Evolutionary conservation across 2,113 vertebrate genomes (phyloP).

Genomic region (Bothrops jararaca): DNA sequence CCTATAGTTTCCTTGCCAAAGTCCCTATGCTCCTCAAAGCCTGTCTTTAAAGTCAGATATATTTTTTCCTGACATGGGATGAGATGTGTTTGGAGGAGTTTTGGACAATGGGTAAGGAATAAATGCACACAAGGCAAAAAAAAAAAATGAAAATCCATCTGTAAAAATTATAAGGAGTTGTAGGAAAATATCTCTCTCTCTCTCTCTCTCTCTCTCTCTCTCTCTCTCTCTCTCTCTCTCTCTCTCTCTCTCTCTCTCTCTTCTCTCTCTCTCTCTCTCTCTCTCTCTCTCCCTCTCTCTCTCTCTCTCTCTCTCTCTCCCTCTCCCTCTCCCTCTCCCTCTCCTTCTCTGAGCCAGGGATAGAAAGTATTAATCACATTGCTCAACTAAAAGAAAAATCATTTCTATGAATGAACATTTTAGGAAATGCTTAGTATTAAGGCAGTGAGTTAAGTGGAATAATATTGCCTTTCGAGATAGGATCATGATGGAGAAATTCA

Average conservation of each 20-base stretch:
- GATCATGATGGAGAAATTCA: slow-evolving; percentile 16
- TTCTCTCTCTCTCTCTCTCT: background rate
- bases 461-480: background rate
- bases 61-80: background rate
- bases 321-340: no score
- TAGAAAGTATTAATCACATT: slow-evolving; percentile 46
- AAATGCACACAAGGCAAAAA: background rate
- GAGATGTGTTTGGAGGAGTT: background rate
- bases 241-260: no score
- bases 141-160: background rate
- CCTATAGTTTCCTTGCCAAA: background rate
- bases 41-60: background rate
- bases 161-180: background rate
- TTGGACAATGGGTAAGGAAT: background rate
- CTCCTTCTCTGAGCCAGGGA: slow-evolving; percentile 24
- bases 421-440: background rate
- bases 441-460: slow-evolving; percentile 15
- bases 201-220: no score
- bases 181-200: background rate
- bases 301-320: no score
- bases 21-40: background rate
- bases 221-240: no score
- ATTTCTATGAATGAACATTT: slow-evolving; percentile 27
- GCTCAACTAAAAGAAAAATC: slow-evolving; percentile 27
- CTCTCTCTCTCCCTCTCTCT: background rate